Conservation (phyloP, 2,797 vertebrate species). For the Sus cebifrons region DNA sequence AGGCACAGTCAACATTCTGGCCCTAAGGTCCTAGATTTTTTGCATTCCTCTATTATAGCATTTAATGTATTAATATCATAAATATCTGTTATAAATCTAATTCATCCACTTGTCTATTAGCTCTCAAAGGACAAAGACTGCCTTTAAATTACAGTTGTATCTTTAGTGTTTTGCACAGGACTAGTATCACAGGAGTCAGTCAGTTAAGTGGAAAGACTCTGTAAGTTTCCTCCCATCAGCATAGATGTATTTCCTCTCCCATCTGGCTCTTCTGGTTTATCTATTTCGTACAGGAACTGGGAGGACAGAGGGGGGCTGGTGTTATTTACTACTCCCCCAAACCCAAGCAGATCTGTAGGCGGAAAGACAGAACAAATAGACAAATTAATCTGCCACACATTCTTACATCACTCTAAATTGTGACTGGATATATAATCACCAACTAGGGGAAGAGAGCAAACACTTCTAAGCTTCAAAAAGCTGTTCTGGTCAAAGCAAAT, state of each 20-base stretch:
- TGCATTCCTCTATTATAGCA: not conserved
- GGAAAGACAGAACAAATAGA: conserved; percentile 1
- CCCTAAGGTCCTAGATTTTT: not conserved
- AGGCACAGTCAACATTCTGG: conserved; percentile 14
- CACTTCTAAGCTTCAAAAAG: conserved; percentile 60
- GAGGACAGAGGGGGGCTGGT: not conserved
- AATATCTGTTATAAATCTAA: conserved; percentile 17
- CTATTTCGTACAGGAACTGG: conserved; percentile 35
- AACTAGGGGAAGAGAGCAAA: conserved; percentile 67
- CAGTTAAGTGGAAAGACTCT: not conserved
- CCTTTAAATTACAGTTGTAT: not conserved
- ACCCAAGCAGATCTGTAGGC: not conserved
- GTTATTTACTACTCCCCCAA: conserved; percentile 31
- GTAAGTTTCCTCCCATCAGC: not conserved
- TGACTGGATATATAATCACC: conserved; percentile 61
- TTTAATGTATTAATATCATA: not conserved
- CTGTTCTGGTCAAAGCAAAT: conserved; percentile 50
- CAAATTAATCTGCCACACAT: not conserved
- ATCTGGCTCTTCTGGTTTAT: not conserved
- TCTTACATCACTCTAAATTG: conserved; percentile 26
- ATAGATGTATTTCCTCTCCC: not conserved
- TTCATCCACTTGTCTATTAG: not conserved
- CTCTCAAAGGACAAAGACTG: not conserved
- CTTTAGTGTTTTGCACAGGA: not conserved
- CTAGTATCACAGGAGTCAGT: not conserved